Evolutionary conservation across 2,888 invertebrate genomes (phyloP), one percentile per base, ranked within the genome.

Genomic region (Chrysomela aeneicollis): DNA sequence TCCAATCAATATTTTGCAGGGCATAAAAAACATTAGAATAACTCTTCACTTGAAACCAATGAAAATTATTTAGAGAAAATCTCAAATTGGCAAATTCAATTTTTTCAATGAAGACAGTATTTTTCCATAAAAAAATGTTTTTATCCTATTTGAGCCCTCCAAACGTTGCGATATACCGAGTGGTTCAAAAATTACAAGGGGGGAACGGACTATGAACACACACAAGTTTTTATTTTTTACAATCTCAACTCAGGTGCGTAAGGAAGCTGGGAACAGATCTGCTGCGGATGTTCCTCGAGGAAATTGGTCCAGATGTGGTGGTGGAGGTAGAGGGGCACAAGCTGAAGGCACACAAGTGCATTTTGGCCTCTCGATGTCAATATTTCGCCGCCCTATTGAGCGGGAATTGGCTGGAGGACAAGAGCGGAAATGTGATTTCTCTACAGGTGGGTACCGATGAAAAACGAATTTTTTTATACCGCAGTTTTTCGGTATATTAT

Each of bases 341-440:
- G 57, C 90, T 97, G 55, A 91, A 91, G 78, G 96, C 96, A 1
- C 96, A 96, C 80, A 94, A 94, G 82, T 96, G 96, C 81, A 94
- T 97, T 76, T 84, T 97, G 67, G 92, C 94, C 58, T 95, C 95
- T 12, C 86, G 97, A 60, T 97, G 96, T 79, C 94, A 93, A 79
- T 97, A 96, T 82, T 97, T 97, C 82, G 94, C 95, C 8, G 95
- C 93, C 17, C 91, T 96, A 83, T 82, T 97, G 26, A 93, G 93
- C 71, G 95, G 95, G 1, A 91, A 92, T 63, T 94, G 93, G 89
- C 88, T 92, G 22, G 93, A 94, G 22, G 93, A 94, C 77, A 88
- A 86, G 77, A 89, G 90, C 62, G 91, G 92, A 47, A 92, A 94
- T 79, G 89, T 93, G 2, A 94, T 95, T 63, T 88, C 90, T n/a